Evolutionary conservation across 2,797 vertebrate species (phyloP).

Genomic region (Emydoidea blandingii): DNA sequence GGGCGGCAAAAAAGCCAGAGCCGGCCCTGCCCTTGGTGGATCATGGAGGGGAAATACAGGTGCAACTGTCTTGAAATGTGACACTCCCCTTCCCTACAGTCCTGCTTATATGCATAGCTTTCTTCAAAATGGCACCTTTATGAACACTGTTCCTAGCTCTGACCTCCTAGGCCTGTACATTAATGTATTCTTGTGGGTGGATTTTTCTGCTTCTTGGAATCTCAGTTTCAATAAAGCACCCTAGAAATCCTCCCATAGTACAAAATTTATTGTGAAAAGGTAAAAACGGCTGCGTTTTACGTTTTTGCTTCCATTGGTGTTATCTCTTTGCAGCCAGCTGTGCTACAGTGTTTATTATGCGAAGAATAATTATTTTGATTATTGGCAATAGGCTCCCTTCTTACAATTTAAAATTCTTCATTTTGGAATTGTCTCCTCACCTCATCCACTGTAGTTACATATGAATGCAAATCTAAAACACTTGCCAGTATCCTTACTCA

Average conservation of each 20-base stretch:
- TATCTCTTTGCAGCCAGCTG: conserved; percentile 70
- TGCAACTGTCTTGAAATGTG: too few species aligned
- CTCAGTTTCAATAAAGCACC: background rate
- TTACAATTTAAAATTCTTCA: conserved; percentile 74
- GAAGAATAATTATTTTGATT: conserved; percentile 79
- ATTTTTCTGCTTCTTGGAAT: background rate
- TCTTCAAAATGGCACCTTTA: background rate
- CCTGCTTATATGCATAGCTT: background rate
- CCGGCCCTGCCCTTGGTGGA: too few species aligned
- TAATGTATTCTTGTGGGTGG: background rate
- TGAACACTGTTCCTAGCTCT: background rate
- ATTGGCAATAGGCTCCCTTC: conserved; percentile 74
- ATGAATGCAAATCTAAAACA: conserved; percentile 63
- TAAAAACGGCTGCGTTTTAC: conserved; percentile 27
- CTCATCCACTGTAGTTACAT: conserved; percentile 60
- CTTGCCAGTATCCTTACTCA: conserved; percentile 50
- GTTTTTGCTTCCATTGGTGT: conserved; percentile 58
- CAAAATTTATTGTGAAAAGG: conserved; percentile 69
- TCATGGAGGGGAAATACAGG: too few species aligned
- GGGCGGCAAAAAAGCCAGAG: too few species aligned
- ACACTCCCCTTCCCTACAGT: background rate
- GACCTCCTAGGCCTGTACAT: background rate
- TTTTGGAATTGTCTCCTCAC: conserved; percentile 68
- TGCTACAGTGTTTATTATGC: conserved; percentile 63
- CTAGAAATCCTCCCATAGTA: background rate